Base-by-base conservation (phyloP, 2,797 vertebrate species). In the Nothura maculosa region DNA sequence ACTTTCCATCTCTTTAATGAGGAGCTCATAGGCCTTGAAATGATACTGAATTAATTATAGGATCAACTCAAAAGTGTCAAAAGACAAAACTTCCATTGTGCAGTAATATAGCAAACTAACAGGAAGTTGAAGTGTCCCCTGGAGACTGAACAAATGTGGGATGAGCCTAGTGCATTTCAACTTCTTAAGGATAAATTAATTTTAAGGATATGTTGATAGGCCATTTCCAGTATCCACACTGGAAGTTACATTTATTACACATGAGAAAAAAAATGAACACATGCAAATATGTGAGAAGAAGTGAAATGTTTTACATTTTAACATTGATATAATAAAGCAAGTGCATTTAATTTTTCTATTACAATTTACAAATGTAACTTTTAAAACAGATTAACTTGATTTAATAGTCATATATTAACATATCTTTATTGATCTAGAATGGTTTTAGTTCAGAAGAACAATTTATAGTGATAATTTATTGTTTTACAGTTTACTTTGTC, bases 1-100 rank as follows among this genome's bases (percentile, higher is more conserved):
- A 85, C 85, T 83, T 80, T 96, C 81, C 45, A 78, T 94, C 92
- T 96, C 82, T 85, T 87, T 96, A 96, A 96, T 89, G 80, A 96
- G 91, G 66, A 85, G 45, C 73, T 86, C 54, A 85, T 21, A 58
- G 38, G 62, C 57, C 76, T 93, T 91, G 73, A 92, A 94, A 93
- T 72, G 89, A 72, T 92, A 54, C 61, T 83, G 82, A 68, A 87
- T 73, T 94, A 94, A 92, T 96, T 95, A 95, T 32, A 91, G 92
- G 80, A 91, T 62, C 62, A 62, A 74, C 66, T 75, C 38, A 87
- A 81, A 89, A 78, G 34, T 91, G 55, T 38, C 38, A 38, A 17
- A 58, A 89, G 60, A 64, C 64, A 92, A 91, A 84, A 69, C 79
- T 95, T 93, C 60, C 4, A 0, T 42, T 52, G 60, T 62, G 55